Percentiles rank a stretch among this genome's conserved stretches.
These are phyloP conservation scores for Aphelinus atriplicis DNA, from an alignment of 1,140 invertebrate genomes.

Conservation along the genomic window DNA sequence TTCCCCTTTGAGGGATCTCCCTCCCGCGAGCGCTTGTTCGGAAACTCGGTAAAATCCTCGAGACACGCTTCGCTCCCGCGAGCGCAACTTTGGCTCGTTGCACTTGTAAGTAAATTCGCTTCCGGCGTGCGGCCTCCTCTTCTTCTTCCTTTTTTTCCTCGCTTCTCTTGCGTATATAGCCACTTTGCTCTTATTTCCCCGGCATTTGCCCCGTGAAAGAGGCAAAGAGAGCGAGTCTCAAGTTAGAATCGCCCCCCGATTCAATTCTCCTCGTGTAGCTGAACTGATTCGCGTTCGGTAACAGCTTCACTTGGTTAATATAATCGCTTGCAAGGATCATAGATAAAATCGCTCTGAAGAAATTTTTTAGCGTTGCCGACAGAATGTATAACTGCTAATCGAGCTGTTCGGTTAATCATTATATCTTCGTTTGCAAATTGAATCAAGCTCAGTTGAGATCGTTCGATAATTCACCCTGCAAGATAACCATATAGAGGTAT, in stretches of 20 bases:
- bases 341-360: no score
- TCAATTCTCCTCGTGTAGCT: background rate
- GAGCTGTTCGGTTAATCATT: no score
- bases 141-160: conserved; percentile 11
- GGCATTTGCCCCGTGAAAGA: background rate
- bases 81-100: background rate
- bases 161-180: background rate
- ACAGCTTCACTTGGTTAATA: no score
- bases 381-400: no score
- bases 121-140: conserved; percentile 27
- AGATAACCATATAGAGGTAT: no score
- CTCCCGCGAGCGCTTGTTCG: conserved; percentile 43
- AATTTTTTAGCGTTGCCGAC: no score
- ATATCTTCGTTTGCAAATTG: no score
- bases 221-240: background rate
- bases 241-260: conserved; percentile 20
- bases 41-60: conserved; percentile 57
- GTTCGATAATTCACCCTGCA: no score
- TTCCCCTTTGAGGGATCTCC: conserved; percentile 51
- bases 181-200: conserved; percentile 5
- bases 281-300: conserved; percentile 22
- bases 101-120: conserved; percentile 23
- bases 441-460: no score
- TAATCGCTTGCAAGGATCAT: no score
- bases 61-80: conserved; percentile 2